Evolutionary conservation across 2,113 vertebrate species (phyloP).

Genomic region (Callaeas wilsoni): DNA sequence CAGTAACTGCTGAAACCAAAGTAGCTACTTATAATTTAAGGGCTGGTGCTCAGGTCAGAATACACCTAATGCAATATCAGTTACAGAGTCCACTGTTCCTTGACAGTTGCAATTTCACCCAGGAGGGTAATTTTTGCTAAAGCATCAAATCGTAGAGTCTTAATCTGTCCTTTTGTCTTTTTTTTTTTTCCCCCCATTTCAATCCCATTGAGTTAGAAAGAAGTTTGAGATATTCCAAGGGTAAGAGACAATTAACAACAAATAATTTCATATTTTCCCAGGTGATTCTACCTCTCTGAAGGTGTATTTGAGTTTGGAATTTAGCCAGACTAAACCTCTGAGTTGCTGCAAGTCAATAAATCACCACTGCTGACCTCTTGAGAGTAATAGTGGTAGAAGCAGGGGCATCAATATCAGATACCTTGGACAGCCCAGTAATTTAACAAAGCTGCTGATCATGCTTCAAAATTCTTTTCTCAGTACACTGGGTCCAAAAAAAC

Average conservation of each 20-base stretch:
- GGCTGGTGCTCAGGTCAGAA: neutral
- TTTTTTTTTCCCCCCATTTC: neutral
- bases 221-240: neutral
- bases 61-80: neutral
- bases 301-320: neutral
- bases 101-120: neutral
- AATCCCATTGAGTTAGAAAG: neutral
- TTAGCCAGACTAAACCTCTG: neutral
- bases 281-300: neutral
- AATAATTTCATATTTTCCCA: neutral
- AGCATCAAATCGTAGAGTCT: neutral
- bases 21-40: neutral
- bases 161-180: neutral
- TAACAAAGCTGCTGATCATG: neutral
- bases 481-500: neutral
- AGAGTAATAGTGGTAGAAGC: neutral
- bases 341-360: neutral
- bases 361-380: neutral
- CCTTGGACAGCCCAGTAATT: neutral
- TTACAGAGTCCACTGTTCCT: neutral
- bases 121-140: neutral
- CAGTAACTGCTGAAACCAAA: neutral
- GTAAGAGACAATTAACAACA: neutral
- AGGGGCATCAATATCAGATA: neutral
- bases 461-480: neutral